Conservation (phyloP, 1,140 invertebrate genomes). For the Vanessa tameamea region DNA sequence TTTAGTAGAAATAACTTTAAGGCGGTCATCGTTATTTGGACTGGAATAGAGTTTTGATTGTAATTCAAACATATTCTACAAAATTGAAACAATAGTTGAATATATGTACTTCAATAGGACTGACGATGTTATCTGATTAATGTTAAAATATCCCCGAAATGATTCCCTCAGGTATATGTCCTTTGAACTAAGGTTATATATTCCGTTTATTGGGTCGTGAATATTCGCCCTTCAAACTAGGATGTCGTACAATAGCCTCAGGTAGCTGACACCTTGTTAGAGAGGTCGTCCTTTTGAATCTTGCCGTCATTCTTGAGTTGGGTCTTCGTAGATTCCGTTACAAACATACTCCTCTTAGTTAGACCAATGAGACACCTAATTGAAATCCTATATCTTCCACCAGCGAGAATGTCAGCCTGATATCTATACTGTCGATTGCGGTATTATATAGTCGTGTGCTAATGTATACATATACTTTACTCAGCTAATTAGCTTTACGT, state of each 20-base stretch:
- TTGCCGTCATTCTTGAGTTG: slow-evolving; percentile 61
- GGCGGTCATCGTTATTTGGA: too few species aligned
- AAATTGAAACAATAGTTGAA: too few species aligned
- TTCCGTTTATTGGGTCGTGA: slow-evolving; percentile 63
- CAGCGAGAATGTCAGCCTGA: slow-evolving; percentile 1
- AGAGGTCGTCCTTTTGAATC: slow-evolving; percentile 58
- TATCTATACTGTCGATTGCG: slow-evolving; percentile 20
- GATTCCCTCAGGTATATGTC: slow-evolving; percentile 17
- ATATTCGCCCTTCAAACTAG: slow-evolving; percentile 59
- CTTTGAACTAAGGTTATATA: slow-evolving; percentile 45
- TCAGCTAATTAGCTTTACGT: too few species aligned
- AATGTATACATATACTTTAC: slow-evolving; percentile 11
- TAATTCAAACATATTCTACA: too few species aligned
- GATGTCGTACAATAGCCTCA: slow-evolving; percentile 67
- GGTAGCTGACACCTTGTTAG: slow-evolving; percentile 72
- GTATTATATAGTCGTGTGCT: not conserved
- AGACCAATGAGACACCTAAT: slow-evolving; percentile 50
- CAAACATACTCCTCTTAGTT: slow-evolving; percentile 47
- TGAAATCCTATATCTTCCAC: slow-evolving; percentile 26
- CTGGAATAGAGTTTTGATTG: too few species aligned
- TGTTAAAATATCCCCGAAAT: slow-evolving; percentile 1
- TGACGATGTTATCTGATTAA: not conserved
- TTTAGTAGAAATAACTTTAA: too few species aligned
- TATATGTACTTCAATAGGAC: too few species aligned
- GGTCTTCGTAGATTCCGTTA: slow-evolving; percentile 58